A percentile compares a stretch with the other conserved stretches of the same genome.
Evolutionary conservation across 2,797 vertebrate species (phyloP).

Genomic region (Pangasius djambal): DNA sequence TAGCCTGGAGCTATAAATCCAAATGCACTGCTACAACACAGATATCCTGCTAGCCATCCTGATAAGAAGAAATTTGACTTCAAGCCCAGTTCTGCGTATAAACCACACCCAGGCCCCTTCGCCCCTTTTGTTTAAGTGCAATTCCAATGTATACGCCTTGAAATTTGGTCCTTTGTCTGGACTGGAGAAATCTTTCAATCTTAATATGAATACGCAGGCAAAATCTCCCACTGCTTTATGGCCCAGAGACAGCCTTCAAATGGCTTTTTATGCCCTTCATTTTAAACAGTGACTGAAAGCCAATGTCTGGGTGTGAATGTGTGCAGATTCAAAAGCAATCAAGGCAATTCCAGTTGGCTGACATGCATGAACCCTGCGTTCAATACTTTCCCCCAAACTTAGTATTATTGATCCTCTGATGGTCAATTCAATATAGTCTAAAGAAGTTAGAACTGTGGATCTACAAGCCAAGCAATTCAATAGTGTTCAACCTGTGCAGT

Average conservation of each 20-base stretch:
- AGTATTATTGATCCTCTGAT: slow-evolving; percentile 81
- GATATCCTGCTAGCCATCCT: slow-evolving; percentile 68
- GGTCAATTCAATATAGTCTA: slow-evolving; percentile 85
- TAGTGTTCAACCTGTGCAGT: slow-evolving; percentile 78
- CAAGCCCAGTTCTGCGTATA: slow-evolving; percentile 24
- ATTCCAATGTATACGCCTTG: slow-evolving; percentile 56
- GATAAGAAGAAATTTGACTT: slow-evolving; percentile 53
- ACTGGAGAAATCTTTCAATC: slow-evolving; percentile 54
- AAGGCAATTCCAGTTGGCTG: slow-evolving; percentile 68
- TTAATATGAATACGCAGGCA: slow-evolving; percentile 59
- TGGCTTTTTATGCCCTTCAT: slow-evolving; percentile 63
- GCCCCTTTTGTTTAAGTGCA: slow-evolving; percentile 47
- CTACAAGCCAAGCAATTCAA: slow-evolving; percentile 83
- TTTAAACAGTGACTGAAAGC: slow-evolving; percentile 66
- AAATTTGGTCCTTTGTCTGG: slow-evolving; percentile 38
- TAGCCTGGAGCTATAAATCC: slow-evolving; percentile 80
- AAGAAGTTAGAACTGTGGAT: slow-evolving; percentile 83
- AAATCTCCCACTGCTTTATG: slow-evolving; percentile 61
- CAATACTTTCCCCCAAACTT: slow-evolving; percentile 82
- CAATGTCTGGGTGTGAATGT: slow-evolving; percentile 68
- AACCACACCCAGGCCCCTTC: slow-evolving; percentile 19
- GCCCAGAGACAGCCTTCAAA: slow-evolving; percentile 56
- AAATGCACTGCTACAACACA: slow-evolving; percentile 72
- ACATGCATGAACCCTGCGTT: slow-evolving; percentile 75
- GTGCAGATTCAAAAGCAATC: slow-evolving; percentile 74